Conservation (phyloP, 2,797 vertebrate species). For the Tinamus major region DNA sequence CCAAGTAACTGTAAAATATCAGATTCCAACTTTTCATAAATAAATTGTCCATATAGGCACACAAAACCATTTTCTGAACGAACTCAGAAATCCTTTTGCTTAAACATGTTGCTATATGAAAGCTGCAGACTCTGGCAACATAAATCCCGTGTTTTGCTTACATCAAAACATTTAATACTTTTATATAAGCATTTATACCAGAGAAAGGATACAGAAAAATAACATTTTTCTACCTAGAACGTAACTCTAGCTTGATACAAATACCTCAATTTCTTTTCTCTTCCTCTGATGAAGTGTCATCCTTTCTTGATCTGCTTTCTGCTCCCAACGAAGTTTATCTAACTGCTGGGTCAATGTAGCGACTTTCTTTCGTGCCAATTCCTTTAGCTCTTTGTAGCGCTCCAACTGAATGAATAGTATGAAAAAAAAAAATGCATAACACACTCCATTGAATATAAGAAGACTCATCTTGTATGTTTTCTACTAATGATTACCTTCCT, state of each 20-base stretch:
- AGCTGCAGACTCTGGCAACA: not conserved
- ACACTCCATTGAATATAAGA: not conserved
- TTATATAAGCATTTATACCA: not conserved
- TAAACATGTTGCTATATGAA: not conserved
- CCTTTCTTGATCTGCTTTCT: conserved; percentile 85
- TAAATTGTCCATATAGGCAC: not conserved
- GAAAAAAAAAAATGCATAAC: not conserved
- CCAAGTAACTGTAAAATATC: not conserved
- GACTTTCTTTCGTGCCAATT: conserved; percentile 83
- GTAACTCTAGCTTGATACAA: not conserved
- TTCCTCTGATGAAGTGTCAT: conserved; percentile 85
- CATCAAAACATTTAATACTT: not conserved
- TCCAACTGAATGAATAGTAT: conserved; percentile 79
- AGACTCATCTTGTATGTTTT: not conserved
- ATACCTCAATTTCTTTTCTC: conserved; percentile 88
- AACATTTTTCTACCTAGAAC: not conserved
- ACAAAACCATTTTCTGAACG: fast-evolving
- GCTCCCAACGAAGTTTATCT: conserved; percentile 88
- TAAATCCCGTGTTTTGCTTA: not conserved
- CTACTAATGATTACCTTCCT: not conserved
- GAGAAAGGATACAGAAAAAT: not conserved
- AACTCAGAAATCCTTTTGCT: not conserved
- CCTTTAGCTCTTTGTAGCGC: conserved; percentile 89
- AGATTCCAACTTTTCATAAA: not conserved
- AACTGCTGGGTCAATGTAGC: conserved; percentile 85